phyloP scores from a whole-genome alignment of 1,140 invertebrate species.

The Drosophila lowei region DNA sequence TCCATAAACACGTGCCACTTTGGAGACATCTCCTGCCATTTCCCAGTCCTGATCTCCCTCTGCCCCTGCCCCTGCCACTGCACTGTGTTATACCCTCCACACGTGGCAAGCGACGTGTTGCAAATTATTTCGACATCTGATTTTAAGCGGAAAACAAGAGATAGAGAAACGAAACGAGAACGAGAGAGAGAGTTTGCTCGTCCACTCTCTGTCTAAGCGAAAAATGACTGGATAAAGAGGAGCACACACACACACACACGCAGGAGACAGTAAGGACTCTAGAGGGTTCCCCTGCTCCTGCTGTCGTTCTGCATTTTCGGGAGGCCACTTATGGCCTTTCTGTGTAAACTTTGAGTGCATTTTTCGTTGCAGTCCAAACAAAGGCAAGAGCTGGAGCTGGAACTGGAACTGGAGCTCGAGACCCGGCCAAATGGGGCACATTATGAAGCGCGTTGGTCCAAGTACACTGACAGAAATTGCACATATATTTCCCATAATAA shows the following conservation, averaged over 20 bases:
- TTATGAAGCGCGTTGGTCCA: slow-evolving; percentile 45
- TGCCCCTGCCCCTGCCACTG: slow-evolving; percentile 2
- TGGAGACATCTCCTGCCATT: not conserved
- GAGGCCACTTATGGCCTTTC: slow-evolving; percentile 75
- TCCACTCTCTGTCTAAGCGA: slow-evolving; percentile 63
- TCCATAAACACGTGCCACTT: slow-evolving; percentile 77
- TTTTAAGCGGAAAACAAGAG: slow-evolving; percentile 82
- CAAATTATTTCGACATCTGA: slow-evolving; percentile 82
- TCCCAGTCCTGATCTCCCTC: slow-evolving; percentile 1
- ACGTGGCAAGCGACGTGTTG: slow-evolving; percentile 74
- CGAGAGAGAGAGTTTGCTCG: slow-evolving; percentile 34
- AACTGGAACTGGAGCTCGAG: slow-evolving; percentile 18
- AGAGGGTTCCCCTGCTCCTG: slow-evolving; percentile 8
- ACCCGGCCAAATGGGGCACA: slow-evolving; percentile 46
- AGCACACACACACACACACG: slow-evolving; percentile 10
- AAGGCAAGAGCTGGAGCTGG: slow-evolving; percentile 47
- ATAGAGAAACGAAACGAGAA: slow-evolving; percentile 39
- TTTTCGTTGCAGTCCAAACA: slow-evolving; percentile 76
- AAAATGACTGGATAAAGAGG: slow-evolving; percentile 73
- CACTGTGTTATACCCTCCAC: no score
- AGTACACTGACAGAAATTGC: slow-evolving; percentile 16
- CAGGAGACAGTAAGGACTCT: slow-evolving; percentile 12
- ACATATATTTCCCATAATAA: no score
- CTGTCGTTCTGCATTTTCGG: slow-evolving; percentile 10
- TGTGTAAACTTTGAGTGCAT: slow-evolving; percentile 81